These are phyloP conservation scores for Cynaeus angustus DNA, from an alignment of 2,888 invertebrate genomes.

Conservation along the genomic window DNA sequence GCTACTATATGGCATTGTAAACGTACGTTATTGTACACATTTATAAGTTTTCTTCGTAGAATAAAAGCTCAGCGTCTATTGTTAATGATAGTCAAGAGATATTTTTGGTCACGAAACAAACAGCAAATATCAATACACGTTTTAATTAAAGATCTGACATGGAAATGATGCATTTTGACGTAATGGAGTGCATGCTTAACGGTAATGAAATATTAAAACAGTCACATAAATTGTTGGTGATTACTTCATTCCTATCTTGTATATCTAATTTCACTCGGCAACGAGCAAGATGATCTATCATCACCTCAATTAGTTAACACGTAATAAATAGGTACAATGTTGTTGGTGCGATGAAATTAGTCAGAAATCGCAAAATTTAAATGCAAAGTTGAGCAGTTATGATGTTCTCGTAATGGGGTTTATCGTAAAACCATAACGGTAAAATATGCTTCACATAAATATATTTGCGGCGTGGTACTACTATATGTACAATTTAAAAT, in stretches of 20 bases:
- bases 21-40: slow-evolving; percentile 3
- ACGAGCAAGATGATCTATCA: neutral
- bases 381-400: too few species aligned
- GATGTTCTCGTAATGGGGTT: too few species aligned
- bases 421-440: too few species aligned
- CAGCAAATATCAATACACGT: neutral
- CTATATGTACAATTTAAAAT: too few species aligned
- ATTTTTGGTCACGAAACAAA: slow-evolving; percentile 5
- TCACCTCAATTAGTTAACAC: neutral
- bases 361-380: too few species aligned
- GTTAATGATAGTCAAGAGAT: slow-evolving; percentile 5
- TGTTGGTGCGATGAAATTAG: too few species aligned
- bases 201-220: slow-evolving; percentile 14
- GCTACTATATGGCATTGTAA: neutral
- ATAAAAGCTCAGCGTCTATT: neutral
- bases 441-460: too few species aligned
- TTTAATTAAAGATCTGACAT: slow-evolving; percentile 1
- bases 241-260: slow-evolving; percentile 10
- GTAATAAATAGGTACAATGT: too few species aligned
- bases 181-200: slow-evolving; percentile 10
- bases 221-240: slow-evolving; percentile 7
- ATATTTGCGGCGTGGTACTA: too few species aligned
- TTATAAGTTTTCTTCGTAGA: neutral
- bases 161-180: neutral
- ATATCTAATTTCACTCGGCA: neutral